Evolutionary conservation across 1,140 invertebrate species (phyloP).

Genomic region (Lamellibrachia luymesi): DNA sequence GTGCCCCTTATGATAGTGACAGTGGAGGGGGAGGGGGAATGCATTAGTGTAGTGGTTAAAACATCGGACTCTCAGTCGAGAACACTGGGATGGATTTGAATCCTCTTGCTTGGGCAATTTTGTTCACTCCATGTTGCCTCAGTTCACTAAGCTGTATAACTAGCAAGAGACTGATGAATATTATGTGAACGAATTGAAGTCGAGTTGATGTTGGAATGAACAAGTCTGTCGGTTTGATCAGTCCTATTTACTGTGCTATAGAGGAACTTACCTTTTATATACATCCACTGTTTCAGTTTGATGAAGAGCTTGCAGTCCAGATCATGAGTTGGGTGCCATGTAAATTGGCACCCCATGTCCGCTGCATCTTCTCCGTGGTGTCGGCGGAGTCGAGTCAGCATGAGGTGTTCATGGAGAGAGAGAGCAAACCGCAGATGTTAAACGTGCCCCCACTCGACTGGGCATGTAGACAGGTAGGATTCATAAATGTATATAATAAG

Average conservation of each 20-base stretch:
- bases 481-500: neutral
- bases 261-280: neutral
- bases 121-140: no score
- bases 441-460: conserved; percentile 9
- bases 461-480: neutral
- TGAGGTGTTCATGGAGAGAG: neutral
- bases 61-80: neutral
- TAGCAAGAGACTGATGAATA: no score
- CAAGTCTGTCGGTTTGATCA: neutral
- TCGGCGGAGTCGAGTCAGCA: conserved; percentile 13
- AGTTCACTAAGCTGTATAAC: no score
- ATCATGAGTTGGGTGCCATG: conserved; percentile 25
- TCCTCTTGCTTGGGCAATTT: no score
- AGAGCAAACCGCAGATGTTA: conserved; percentile 15
- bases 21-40: no score
- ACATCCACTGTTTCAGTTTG: neutral
- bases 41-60: neutral
- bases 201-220: neutral
- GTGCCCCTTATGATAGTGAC: neutral
- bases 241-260: neutral
- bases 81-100: no score
- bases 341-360: conserved; percentile 20
- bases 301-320: conserved; percentile 12
- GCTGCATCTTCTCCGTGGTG: conserved; percentile 24
- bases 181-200: neutral